Base-by-base conservation (phyloP, 2,113 vertebrate genomes). In the Oreochromis tanganicae region DNA sequence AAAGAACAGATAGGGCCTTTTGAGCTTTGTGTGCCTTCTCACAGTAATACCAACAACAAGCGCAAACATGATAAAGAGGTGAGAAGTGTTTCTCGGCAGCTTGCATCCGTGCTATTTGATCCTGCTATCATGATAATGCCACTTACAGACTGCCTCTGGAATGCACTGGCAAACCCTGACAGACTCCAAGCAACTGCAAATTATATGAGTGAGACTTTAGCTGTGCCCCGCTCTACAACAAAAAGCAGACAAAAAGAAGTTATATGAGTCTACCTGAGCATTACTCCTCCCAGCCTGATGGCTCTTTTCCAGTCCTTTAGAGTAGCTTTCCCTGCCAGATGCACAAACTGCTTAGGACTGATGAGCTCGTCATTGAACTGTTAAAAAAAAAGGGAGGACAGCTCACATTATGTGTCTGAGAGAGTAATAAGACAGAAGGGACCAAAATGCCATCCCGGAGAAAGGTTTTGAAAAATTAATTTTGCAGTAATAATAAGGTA, bases 291-390 rank as follows among this genome's bases (percentile, higher is more conserved):
- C 3, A 99, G 95, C 84, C 98, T 97, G 94, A 99, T 99, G 91
- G 98, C 98, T 94, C 98, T 96, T 93, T 99, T 99, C 98, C 98
- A 99, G 89, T 99, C 98, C 95, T 99, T 99, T 81, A 99, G 95
- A 32, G 98, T 98, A 55, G 98, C 98, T 92, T 99, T 99, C 46
- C 98, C 98, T 89, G 98, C 98, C 95, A 99, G 94, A 93, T 99
- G 97, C 81, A 99, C 98, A 95, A 99, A 99, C 94, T 99, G 98
- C 94, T 99, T 99, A 0, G 98, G 98, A 92, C 98, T 99, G 93
- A 99, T 99, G 92, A 99, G 96, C 34, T 99, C 98, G 85, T 98
- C 97, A 91, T 98, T 97, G 92, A 98, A 99, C 98, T 99, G 94
- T 29, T 24, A 27, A 27, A 73, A 16, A 66, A 34, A n/a, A 89